Evolutionary conservation across 2,113 vertebrate genomes (phyloP).

Genomic region (Anas platyrhynchos): DNA sequence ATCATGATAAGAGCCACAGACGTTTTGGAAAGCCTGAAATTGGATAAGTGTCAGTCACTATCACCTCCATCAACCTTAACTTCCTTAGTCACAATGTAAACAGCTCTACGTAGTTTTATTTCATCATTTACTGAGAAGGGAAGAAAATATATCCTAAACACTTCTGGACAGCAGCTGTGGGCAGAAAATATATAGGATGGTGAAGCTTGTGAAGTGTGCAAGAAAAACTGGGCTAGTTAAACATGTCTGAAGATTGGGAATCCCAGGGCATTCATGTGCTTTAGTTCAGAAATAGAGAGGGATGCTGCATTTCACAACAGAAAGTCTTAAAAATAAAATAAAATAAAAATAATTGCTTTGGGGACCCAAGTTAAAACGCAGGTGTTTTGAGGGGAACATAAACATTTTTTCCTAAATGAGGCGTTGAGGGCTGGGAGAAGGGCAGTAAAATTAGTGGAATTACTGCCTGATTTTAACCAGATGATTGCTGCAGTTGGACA

Average conservation of each 20-base stretch:
- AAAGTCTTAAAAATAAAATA: slow-evolving; percentile 67
- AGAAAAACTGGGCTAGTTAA: slow-evolving; percentile 42
- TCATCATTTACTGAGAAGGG: slow-evolving; percentile 53
- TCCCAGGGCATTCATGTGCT: slow-evolving; percentile 48
- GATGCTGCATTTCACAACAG: slow-evolving; percentile 69
- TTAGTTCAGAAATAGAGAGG: slow-evolving; percentile 44
- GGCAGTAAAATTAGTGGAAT: slow-evolving; percentile 96
- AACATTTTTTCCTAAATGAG: slow-evolving; percentile 96
- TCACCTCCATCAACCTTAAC: slow-evolving; percentile 58
- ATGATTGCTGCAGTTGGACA: slow-evolving; percentile 97
- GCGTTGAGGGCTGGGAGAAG: slow-evolving; percentile 90
- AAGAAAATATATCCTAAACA: slow-evolving; percentile 13
- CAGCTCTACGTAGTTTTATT: slow-evolving; percentile 39
- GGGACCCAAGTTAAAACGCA: slow-evolving; percentile 85
- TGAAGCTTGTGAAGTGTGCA: background rate
- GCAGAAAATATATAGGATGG: slow-evolving; percentile 45
- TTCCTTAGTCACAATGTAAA: slow-evolving; percentile 68
- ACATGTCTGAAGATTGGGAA: slow-evolving; percentile 41
- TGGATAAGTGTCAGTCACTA: slow-evolving; percentile 60
- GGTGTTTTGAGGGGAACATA: slow-evolving; percentile 93
- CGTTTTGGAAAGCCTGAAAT: slow-evolving; percentile 62
- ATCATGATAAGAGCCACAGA: slow-evolving; percentile 68
- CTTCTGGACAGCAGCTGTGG: slow-evolving; percentile 56
- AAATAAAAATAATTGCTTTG: slow-evolving; percentile 81
- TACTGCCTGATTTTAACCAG: slow-evolving; percentile 99